phyloP scores from a whole-genome alignment of 2,888 invertebrate species.

The Spicauda simplicius region DNA sequence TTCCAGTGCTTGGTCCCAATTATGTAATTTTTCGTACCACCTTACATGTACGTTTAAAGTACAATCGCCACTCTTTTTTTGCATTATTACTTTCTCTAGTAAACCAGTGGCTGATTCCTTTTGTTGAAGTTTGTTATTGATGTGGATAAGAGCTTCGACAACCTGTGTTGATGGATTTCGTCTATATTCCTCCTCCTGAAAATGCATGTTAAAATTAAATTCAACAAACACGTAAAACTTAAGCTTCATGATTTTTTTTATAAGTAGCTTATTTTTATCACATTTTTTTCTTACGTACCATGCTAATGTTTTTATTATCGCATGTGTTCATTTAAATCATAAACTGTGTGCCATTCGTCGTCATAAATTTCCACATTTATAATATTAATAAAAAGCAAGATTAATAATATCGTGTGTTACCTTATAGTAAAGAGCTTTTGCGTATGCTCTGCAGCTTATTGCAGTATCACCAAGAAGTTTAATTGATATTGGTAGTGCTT shows the following conservation, averaged over 20 bases:
- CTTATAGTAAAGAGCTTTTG: constrained; percentile 87
- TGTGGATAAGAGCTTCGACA: constrained; percentile 96
- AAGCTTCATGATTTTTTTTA: too few relatives aligned
- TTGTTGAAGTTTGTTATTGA: constrained; percentile 99
- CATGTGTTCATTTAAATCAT: too few relatives aligned
- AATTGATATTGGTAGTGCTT: constrained; percentile 95
- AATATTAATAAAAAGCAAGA: too few relatives aligned
- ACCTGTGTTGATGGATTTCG: constrained; percentile 87
- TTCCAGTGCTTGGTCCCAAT: constrained; percentile 98
- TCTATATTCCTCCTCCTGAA: constrained; percentile 95
- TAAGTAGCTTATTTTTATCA: too few relatives aligned
- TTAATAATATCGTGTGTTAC: too few relatives aligned
- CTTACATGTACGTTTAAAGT: constrained; percentile 87
- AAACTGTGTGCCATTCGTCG: too few relatives aligned
- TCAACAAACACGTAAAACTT: background rate
- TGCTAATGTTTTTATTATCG: too few relatives aligned
- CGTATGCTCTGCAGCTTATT: constrained; percentile 93
- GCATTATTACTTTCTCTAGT: constrained; percentile 93
- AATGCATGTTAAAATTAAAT: constrained; percentile 8
- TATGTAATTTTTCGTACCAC: constrained; percentile 99
- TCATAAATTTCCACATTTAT: too few relatives aligned
- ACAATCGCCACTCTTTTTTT: constrained; percentile 87
- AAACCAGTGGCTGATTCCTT: constrained; percentile 98
- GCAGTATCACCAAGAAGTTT: constrained; percentile 96
- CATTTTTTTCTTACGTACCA: too few relatives aligned